Base-by-base conservation (phyloP, 2,888 invertebrate genomes). In the Ochlodes sylvanus region DNA sequence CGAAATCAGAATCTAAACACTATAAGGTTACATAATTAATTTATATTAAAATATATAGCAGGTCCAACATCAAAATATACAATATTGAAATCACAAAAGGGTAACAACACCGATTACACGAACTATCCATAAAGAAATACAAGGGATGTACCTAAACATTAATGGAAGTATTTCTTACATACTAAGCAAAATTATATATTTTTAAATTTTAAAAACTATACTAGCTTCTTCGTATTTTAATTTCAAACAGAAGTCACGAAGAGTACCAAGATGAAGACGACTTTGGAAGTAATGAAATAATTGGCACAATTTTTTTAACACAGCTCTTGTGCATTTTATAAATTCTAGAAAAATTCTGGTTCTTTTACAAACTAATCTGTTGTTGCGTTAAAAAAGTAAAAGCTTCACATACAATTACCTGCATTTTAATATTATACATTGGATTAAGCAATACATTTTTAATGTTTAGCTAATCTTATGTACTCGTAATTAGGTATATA, bases 241-340 rank as follows among this genome's bases (percentile, higher is more conserved):
- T 47, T 12, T 62, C 14, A 27, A 62, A 68, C 21, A 21, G 19
- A 62, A 68, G 58, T 32, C 7, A 38, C 50, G 38, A n/a, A 10
- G 27, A 61, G 55, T 47, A 47, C 7, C 17, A n/a, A 44, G 34
- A 7, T 54, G 32, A 61, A 55, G 27, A 21, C 3, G n/a, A 64
- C 34, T 55, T 63, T 55, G 71, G 58, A 72, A 73, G 72, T 62
- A 71, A 75, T 73, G 70, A 72, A 75, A 75, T 70, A 73, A 77
- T 83, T 83, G 82, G 82, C 82, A 82, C 81, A 75, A 75, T 76
- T 73, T 70, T n/a, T 72, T 76, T 75, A 76, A 75, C 61, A 73
- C 50, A 17, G 12, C 12, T 50, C 12, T 10, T 4, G 50, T 47
- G 17, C 12, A 50, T 50, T 47, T 56, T 19, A 10, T 12, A 27